Evolutionary conservation across 2,113 vertebrate species (phyloP), one percentile per base, ranked within the genome.

Genomic region (Macquaria australasica): DNA sequence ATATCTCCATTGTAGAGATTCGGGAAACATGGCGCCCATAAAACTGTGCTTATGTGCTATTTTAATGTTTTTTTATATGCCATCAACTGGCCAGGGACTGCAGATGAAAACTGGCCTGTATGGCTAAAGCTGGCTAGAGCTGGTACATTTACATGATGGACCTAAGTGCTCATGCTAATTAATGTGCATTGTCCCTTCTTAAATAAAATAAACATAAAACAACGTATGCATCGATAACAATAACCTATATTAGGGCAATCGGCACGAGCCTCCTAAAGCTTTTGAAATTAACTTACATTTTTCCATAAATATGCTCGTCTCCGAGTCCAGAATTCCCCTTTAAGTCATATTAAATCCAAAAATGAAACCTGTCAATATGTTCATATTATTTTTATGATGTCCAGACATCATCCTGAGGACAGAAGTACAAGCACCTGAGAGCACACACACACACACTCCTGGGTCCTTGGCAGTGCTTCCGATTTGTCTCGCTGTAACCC

Each of bases 401-500:
- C 18, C 28, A 23, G 73, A n/a, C 11, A 56, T n/a, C n/a, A 10
- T 8, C 56, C 51, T 16, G 5, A 55, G 34, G 18, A 80, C 21
- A 53, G 45, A 37, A 43, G 34, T 55, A 12, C 50, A 34, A 28
- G 51, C 34, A 53, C 25, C 31, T 10, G 69, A 62, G 25, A 9
- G 12, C 12, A 41, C 60, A 14, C 63, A 14, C 60, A 21, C 75
- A 79, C 18, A 62, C 64, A 62, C 31, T 39, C 60, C 12, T 11
- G 6, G 15, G 18, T 18, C 50, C 39, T 39, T 71, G 72, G 15
- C 74, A 85, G 79, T 14, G 21, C 39, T n/a, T 84, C 73, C 39
- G 37, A 63, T 83, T n/a, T 63, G 25, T 73, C 81, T 84, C 43
- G 8, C 56, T 91, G 92, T 90, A 93, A 94, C 88, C 50, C 43